These are phyloP conservation scores for Drosophila ohnishii DNA, from an alignment of 1,140 invertebrate species.

Conservation along the genomic window DNA sequence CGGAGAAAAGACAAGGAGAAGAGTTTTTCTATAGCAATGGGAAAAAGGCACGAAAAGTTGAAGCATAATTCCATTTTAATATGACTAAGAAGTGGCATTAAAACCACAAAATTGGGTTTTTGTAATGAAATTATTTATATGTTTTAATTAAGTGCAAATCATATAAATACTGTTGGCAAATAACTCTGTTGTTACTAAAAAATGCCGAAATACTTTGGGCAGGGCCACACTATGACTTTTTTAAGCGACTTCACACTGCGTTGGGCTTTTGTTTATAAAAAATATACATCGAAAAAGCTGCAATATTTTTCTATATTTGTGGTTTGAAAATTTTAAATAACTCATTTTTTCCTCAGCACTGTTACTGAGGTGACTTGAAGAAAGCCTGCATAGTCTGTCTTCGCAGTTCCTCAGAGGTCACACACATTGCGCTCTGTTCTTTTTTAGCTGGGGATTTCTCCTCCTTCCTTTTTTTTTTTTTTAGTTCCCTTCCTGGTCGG, in stretches of 20 bases:
- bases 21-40: constrained; percentile 1
- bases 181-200: not conserved
- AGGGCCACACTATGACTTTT: not conserved
- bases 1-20: not conserved
- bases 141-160: not conserved
- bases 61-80: constrained; percentile 12
- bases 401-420: constrained; percentile 19
- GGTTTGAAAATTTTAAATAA: not conserved
- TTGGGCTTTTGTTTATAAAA: too few species aligned
- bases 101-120: constrained; percentile 5
- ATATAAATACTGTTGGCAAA: not conserved
- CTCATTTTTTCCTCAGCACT: not conserved
- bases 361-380: constrained; percentile 21
- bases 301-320: too few species aligned
- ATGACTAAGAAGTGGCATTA: constrained; percentile 1
- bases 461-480: not conserved
- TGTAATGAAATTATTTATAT: not conserved
- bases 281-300: too few species aligned
- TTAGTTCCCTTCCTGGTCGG: constrained; percentile 8
- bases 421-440: constrained; percentile 30
- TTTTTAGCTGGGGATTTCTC: not conserved
- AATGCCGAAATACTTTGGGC: rapidly evolving
- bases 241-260: too few species aligned
- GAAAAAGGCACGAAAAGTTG: not conserved
- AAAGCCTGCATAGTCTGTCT: constrained; percentile 6